Percentiles rank a stretch among this genome's conserved stretches.
Conservation (phyloP, 2,113 vertebrate genomes). For the Callochromis pleurospilus region DNA sequence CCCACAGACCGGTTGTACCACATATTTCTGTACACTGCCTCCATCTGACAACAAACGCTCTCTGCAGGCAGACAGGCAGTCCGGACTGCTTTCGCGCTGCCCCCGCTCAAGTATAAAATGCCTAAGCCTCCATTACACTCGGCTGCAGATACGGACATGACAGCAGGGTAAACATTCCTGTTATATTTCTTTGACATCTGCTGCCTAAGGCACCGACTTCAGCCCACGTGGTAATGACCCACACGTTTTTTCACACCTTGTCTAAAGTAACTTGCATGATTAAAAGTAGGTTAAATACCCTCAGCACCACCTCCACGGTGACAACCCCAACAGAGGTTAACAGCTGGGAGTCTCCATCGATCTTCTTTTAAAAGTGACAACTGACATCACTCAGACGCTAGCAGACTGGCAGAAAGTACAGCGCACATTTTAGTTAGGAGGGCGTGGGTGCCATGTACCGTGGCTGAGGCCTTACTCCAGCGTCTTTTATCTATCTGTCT, state of each 20-base stretch:
- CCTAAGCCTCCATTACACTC: not conserved
- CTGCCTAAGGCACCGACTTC: not conserved
- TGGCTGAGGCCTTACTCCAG: not conserved
- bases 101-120: not conserved
- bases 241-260: not conserved
- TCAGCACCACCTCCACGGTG: not conserved
- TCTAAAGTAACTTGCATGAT: not conserved
- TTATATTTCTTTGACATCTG: not conserved
- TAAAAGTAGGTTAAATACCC: not conserved
- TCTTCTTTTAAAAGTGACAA: not conserved
- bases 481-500: not conserved
- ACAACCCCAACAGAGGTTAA: not conserved
- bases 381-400: not conserved
- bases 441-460: no score
- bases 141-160: not conserved
- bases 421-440: not conserved
- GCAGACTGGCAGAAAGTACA: not conserved
- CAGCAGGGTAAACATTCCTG: not conserved
- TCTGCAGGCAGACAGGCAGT: not conserved
- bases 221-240: not conserved
- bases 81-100: not conserved
- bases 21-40: not conserved
- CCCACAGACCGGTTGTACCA: not conserved
- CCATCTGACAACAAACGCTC: not conserved
- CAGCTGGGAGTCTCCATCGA: not conserved